phyloP scores from a whole-genome alignment of 1,140 invertebrate species.

The Hylaeus volcanicus region DNA sequence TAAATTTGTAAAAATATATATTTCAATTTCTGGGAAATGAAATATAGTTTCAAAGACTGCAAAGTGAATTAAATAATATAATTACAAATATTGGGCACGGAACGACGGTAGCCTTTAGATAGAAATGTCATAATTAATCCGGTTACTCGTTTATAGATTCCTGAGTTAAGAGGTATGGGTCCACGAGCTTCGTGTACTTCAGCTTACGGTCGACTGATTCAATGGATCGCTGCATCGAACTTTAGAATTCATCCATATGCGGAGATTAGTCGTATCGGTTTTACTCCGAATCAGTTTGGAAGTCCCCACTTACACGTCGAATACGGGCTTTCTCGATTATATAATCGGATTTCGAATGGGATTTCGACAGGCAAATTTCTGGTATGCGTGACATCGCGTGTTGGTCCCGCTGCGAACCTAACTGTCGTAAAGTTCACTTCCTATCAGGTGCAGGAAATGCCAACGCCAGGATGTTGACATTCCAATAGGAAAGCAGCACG shows the following conservation, averaged over 20 bases:
- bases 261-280: slow-evolving; percentile 6
- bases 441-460: not conserved
- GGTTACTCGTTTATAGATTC: no score
- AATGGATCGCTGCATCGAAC: not conserved
- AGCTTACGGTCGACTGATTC: not conserved
- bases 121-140: no score
- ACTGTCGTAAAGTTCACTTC: not conserved
- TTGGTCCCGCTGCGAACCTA: not conserved
- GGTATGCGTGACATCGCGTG: not conserved
- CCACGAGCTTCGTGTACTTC: not conserved
- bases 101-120: no score
- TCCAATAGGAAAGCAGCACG: not conserved
- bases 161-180: not conserved
- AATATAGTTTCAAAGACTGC: no score
- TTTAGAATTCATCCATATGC: not conserved
- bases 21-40: no score
- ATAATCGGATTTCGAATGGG: not conserved
- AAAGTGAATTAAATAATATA: no score
- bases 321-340: slow-evolving; percentile 5
- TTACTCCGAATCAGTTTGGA: not conserved
- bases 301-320: not conserved
- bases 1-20: no score
- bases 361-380: slow-evolving; percentile 3
- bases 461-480: not conserved
- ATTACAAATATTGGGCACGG: no score